phyloP scores from a whole-genome alignment of 2,113 vertebrate genomes.

The Rousettus leschenaultii region DNA sequence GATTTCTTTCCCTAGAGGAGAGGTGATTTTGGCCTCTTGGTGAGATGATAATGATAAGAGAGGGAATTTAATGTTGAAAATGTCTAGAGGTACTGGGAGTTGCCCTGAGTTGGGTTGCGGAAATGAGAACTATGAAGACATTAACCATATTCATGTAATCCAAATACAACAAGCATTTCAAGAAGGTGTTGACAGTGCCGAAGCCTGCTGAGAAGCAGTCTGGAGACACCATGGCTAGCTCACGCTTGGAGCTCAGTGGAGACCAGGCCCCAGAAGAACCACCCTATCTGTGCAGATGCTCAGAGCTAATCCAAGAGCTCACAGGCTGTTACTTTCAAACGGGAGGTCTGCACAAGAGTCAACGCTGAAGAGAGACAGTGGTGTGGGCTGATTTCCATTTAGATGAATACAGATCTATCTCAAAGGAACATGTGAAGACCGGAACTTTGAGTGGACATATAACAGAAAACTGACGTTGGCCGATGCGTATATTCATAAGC shows the following conservation, averaged over 20 bases:
- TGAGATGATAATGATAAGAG: slow-evolving; percentile 26
- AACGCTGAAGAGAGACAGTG: neutral
- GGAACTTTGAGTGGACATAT: neutral
- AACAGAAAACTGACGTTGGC: neutral
- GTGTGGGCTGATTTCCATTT: neutral
- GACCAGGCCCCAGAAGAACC: neutral
- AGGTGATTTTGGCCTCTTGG: neutral
- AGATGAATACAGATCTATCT: neutral
- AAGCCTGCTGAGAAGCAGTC: neutral
- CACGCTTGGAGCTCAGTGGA: neutral
- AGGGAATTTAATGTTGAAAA: slow-evolving; percentile 23
- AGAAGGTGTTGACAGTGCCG: slow-evolving; percentile 28
- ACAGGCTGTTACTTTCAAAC: neutral
- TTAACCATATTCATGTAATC: neutral
- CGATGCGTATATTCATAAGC: neutral
- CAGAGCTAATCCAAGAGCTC: neutral
- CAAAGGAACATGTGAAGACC: neutral
- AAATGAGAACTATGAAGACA: slow-evolving; percentile 27
- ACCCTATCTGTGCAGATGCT: neutral
- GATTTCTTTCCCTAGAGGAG: neutral
- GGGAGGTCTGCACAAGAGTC: accelerated
- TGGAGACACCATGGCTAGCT: neutral
- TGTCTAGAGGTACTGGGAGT: slow-evolving; percentile 32
- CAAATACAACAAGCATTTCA: slow-evolving; percentile 37
- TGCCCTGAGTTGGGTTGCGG: neutral